phyloP scores from a whole-genome alignment of 2,888 invertebrate genomes.

The Geotrupes spiniger region DNA sequence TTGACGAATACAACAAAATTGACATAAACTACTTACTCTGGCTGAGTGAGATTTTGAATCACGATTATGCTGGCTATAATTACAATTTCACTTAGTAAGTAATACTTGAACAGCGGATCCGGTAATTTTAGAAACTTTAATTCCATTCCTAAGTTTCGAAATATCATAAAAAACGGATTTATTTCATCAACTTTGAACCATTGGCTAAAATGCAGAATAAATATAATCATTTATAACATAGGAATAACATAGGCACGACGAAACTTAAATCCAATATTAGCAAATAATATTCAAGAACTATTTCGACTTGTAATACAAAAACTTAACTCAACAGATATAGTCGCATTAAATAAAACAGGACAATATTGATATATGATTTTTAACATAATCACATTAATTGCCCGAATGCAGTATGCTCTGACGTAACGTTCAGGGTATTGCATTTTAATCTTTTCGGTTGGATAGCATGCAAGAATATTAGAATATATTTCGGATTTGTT shows the following conservation, averaged over 20 bases:
- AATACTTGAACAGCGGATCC: slow-evolving; percentile 85
- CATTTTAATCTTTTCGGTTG: no score
- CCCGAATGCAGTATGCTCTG: no score
- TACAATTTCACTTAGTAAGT: slow-evolving; percentile 60
- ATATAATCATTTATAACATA: slow-evolving; percentile 7
- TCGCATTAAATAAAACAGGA: no score
- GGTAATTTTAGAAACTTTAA: slow-evolving; percentile 69
- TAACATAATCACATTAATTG: no score
- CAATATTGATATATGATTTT: no score
- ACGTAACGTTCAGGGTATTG: no score
- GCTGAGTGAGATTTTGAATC: slow-evolving; percentile 60
- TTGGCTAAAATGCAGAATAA: slow-evolving; percentile 56
- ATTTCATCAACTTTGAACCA: slow-evolving; percentile 62
- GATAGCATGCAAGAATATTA: no score
- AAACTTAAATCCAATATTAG: background rate
- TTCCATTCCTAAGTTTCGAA: slow-evolving; percentile 65
- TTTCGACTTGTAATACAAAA: slow-evolving; percentile 6
- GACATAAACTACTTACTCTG: slow-evolving; percentile 48
- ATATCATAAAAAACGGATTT: slow-evolving; percentile 61
- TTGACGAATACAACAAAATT: slow-evolving; percentile 6
- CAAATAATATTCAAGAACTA: background rate
- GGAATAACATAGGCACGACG: background rate
- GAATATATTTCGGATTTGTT: no score
- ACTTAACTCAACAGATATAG: no score
- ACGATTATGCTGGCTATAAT: slow-evolving; percentile 59